Conservation (phyloP, 2,797 vertebrate species). For the Tamandua tetradactyla region DNA sequence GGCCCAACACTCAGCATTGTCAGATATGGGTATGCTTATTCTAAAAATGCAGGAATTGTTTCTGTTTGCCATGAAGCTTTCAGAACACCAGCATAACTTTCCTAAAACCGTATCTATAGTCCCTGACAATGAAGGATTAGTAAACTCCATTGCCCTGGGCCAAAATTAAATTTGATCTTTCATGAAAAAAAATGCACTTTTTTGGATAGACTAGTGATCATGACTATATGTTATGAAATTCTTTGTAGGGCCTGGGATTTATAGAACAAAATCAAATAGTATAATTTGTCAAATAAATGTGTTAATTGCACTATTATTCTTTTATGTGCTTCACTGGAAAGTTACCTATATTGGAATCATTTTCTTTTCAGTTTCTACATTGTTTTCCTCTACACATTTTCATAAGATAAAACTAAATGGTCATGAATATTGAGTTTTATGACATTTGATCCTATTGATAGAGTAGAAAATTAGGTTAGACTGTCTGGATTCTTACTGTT, state of each 20-base stretch:
- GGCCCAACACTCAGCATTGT: neutral
- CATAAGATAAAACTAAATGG: conserved; percentile 43
- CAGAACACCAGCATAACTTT: conserved; percentile 28
- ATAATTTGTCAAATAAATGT: conserved; percentile 36
- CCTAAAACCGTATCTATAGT: conserved; percentile 26
- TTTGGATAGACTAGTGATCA: neutral
- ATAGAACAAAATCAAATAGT: conserved; percentile 38
- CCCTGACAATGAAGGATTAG: conserved; percentile 48
- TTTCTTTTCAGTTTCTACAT: neutral
- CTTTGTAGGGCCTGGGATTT: neutral
- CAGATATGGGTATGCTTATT: conserved; percentile 22
- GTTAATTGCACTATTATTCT: conserved; percentile 35
- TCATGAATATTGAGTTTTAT: conserved; percentile 44
- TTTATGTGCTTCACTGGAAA: conserved; percentile 6
- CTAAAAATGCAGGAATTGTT: neutral
- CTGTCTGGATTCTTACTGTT: conserved; percentile 26
- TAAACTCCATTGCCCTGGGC: neutral
- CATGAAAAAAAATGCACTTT: neutral
- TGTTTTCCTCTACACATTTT: conserved; percentile 7
- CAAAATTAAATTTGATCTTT: conserved; percentile 52
- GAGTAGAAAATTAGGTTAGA: conserved; percentile 52
- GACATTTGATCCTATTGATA: neutral
- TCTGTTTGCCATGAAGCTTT: conserved; percentile 41
- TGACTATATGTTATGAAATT: conserved; percentile 12
- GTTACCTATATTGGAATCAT: neutral